Evolutionary conservation across 2,113 vertebrate species (phyloP).

Genomic region (Gymnogyps californianus): DNA sequence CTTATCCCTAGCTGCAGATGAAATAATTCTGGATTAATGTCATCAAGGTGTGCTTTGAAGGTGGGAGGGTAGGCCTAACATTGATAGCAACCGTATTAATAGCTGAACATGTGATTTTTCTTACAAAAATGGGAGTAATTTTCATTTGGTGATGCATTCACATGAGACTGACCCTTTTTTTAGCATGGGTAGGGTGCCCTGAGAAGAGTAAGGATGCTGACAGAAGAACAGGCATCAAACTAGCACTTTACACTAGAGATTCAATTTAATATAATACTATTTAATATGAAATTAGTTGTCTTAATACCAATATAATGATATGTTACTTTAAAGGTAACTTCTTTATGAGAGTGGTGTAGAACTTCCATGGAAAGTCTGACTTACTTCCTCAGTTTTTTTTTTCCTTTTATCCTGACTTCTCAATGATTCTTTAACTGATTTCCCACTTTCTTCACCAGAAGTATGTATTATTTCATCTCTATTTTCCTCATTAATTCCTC

Average conservation of each 20-base stretch:
- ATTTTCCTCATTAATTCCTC: not conserved
- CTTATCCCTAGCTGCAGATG: not conserved
- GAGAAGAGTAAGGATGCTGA: not conserved
- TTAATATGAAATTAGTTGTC: not conserved
- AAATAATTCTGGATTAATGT: conserved; percentile 42
- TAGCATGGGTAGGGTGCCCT: not conserved
- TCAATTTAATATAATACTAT: not conserved
- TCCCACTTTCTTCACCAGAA: not conserved
- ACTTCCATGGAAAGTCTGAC: not conserved
- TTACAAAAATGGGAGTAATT: not conserved
- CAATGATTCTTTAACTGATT: not conserved
- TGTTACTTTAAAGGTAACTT: not conserved
- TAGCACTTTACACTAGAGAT: not conserved
- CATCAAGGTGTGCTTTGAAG: conserved; percentile 29
- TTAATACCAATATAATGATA: not conserved
- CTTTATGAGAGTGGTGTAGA: not conserved
- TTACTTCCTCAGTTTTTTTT: not conserved
- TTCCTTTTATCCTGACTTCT: not conserved
- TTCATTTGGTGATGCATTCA: not conserved
- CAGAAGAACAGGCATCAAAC: not conserved
- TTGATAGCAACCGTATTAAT: not conserved
- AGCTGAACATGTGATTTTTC: not conserved
- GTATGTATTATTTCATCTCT: not conserved
- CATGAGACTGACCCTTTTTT: not conserved
- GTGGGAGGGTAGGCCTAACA: not conserved